Conservation (phyloP, 2,888 invertebrate species). For the Hydroisotoma schaefferi region DNA sequence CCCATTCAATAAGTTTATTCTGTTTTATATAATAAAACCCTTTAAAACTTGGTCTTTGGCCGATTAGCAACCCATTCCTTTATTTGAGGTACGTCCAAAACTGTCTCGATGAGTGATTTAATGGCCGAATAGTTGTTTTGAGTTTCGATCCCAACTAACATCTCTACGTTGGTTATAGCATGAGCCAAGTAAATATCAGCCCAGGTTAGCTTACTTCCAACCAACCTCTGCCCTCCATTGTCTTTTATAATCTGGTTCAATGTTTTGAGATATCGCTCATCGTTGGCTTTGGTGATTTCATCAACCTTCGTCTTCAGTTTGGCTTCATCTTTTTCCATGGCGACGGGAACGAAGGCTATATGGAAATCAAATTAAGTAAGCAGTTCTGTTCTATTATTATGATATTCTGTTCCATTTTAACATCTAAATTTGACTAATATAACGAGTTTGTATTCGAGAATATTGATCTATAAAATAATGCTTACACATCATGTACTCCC, state of each 20-base stretch:
- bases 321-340: constrained; percentile 1
- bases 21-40: no score
- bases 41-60: constrained; percentile 59
- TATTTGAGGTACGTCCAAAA: constrained; percentile 58
- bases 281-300: neutral
- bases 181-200: constrained; percentile 60
- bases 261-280: constrained; percentile 7
- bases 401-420: no score
- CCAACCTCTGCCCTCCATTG: constrained; percentile 26
- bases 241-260: constrained; percentile 20
- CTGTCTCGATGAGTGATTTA: constrained; percentile 56
- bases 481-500: constrained; percentile 12
- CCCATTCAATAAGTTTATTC: no score
- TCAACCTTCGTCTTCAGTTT: neutral
- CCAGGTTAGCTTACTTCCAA: constrained; percentile 32
- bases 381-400: no score
- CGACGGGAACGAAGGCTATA: neutral
- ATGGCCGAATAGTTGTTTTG: constrained; percentile 58
- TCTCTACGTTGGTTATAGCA: constrained; percentile 58
- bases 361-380: neutral
- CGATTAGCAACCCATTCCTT: constrained; percentile 59
- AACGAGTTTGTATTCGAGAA: neutral
- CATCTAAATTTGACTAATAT: no score
- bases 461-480: neutral
- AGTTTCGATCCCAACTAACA: constrained; percentile 56